These are phyloP conservation scores for Pocillopora grandis DNA, from an alignment of 92 coral and sea anemone species.

Conservation along the genomic window DNA sequence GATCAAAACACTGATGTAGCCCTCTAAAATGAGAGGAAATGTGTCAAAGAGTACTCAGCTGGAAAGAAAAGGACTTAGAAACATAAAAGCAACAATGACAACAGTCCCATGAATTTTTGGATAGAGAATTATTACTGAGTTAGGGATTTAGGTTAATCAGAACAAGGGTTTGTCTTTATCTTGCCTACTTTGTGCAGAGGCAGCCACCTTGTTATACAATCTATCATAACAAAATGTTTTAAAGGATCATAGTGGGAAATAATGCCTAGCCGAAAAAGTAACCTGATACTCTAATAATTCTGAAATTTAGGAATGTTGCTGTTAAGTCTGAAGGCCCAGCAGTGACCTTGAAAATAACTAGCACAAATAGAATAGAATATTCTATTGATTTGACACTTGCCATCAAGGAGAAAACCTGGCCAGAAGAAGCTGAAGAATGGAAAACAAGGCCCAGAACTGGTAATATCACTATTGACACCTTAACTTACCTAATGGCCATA, in stretches of 20 bases:
- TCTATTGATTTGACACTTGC: slow-evolving; percentile 66
- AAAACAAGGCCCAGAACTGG: slow-evolving; percentile 52
- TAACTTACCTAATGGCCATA: no score
- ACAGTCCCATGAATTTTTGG: no score
- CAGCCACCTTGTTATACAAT: not conserved
- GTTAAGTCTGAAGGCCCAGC: slow-evolving; percentile 61
- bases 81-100: no score
- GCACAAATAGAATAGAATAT: not conserved
- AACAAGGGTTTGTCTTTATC: no score
- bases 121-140: no score
- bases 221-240: not conserved
- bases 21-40: no score
- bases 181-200: no score
- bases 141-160: no score
- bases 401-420: slow-evolving; percentile 62
- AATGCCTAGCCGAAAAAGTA: no score
- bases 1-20: no score
- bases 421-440: slow-evolving; percentile 76
- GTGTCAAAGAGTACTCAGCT: not conserved
- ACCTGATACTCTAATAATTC: not conserved
- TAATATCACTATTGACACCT: not conserved
- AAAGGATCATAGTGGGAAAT: not conserved
- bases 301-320: slow-evolving; percentile 7
- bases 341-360: slow-evolving; percentile 53
- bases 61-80: not conserved